These are phyloP conservation scores for Mormyrus hasselquistii DNA, from an alignment of 2,797 vertebrate genomes.

Conservation along the genomic window DNA sequence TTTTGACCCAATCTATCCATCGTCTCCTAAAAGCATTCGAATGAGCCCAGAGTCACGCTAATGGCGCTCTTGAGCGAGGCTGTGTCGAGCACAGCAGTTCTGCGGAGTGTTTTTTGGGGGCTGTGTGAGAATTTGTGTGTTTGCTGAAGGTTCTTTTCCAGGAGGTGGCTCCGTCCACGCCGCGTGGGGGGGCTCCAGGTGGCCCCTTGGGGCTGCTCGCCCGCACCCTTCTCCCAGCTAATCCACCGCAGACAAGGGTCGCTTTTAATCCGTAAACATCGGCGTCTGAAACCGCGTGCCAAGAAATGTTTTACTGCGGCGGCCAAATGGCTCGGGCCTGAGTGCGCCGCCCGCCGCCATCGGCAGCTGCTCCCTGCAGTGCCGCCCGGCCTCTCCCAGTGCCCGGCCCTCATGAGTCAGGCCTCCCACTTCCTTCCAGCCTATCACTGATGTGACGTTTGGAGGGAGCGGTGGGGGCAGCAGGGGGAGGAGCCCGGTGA, in stretches of 20 bases:
- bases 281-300: neutral
- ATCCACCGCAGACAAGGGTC: neutral
- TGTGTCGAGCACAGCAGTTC: neutral
- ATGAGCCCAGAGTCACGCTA: neutral
- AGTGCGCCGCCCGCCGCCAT: neutral
- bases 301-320: neutral
- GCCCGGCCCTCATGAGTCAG: constrained; percentile 16
- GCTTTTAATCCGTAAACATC: neutral
- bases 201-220: neutral
- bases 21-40: neutral
- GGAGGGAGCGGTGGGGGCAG: neutral
- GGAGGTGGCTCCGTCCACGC: neutral
- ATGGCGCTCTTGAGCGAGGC: neutral
- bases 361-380: constrained; percentile 33
- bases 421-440: constrained; percentile 5
- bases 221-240: neutral
- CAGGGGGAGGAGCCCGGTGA: neutral
- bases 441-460: constrained; percentile 3
- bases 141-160: neutral
- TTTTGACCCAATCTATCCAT: neutral
- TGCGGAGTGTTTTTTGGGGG: neutral
- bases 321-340: constrained; percentile 17
- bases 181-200: neutral
- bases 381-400: constrained; percentile 1
- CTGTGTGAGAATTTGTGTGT: neutral